These are phyloP conservation scores for Trinorchestia longiramus DNA, from an alignment of 1,140 invertebrate species.

Conservation along the genomic window DNA sequence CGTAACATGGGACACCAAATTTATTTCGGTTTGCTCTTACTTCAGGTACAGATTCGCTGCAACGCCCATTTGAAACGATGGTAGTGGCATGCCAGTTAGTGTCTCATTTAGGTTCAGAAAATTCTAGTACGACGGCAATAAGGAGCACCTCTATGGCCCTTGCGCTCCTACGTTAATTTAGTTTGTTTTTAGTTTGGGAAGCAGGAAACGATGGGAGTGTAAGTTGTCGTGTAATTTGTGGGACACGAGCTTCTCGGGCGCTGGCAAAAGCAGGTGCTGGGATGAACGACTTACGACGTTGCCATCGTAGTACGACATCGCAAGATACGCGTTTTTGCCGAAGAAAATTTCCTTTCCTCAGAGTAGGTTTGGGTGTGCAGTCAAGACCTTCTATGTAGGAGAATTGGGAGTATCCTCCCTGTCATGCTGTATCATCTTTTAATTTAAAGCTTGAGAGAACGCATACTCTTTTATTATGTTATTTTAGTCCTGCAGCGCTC, in stretches of 20 bases:
- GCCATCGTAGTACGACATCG: not conserved
- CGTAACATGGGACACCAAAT: not conserved
- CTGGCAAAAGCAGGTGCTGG: not conserved
- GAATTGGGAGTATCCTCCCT: not conserved
- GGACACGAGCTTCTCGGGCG: not conserved
- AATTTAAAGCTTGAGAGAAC: not conserved
- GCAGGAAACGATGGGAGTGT: slow-evolving; percentile 19
- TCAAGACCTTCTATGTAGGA: not conserved
- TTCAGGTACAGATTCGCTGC: not conserved
- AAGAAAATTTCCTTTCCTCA: not conserved
- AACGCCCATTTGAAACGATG: not conserved
- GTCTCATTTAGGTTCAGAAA: not conserved
- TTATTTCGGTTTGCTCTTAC: not conserved
- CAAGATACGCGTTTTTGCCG: slow-evolving; percentile 6
- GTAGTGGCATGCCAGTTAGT: slow-evolving; percentile 1
- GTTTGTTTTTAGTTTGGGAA: slow-evolving; percentile 35
- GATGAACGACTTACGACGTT: not conserved
- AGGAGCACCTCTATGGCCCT: not conserved
- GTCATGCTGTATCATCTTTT: not conserved
- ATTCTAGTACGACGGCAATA: slow-evolving; percentile 29
- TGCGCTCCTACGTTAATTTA: not conserved
- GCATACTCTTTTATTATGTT: not conserved
- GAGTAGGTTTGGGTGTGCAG: not conserved
- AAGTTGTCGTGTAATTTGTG: not conserved
- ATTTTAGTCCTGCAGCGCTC: not conserved